These are phyloP conservation scores for Smittia sp. DNA, from an alignment of 2,888 invertebrate species.

Conservation along the genomic window DNA sequence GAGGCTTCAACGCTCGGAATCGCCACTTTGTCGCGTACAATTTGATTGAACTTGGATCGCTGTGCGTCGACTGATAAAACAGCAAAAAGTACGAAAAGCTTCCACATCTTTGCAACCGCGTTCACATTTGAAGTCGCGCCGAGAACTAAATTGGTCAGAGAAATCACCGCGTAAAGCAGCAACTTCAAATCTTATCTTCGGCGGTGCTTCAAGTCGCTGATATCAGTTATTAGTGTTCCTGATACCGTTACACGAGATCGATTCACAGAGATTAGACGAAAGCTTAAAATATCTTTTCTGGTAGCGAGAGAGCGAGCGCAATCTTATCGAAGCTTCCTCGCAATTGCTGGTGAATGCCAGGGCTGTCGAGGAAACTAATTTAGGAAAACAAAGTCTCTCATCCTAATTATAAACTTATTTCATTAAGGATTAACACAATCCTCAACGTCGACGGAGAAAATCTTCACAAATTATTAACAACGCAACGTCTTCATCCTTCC, in stretches of 20 bases:
- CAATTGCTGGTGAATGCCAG: background rate
- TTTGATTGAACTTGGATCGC: background rate
- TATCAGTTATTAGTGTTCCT: background rate
- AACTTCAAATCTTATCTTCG: background rate
- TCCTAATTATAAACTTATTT: conserved; percentile 19
- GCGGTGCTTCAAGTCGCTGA: background rate
- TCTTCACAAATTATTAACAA: conserved; percentile 5
- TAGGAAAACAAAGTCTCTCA: background rate
- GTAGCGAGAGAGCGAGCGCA: too few species aligned
- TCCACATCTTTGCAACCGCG: conserved; percentile 11
- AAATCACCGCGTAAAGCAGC: background rate
- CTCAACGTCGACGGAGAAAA: background rate
- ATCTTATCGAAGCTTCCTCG: background rate
- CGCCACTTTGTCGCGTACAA: background rate
- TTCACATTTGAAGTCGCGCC: background rate
- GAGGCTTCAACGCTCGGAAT: background rate
- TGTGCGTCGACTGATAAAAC: conserved; percentile 17
- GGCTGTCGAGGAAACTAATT: background rate
- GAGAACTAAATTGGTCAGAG: background rate
- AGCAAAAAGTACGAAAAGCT: background rate
- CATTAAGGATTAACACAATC: conserved; percentile 11
- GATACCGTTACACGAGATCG: background rate
- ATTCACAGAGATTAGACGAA: background rate
- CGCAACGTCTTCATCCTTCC: background rate
- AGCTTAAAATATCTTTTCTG: too few species aligned